Evolutionary conservation across 2,888 invertebrate genomes (phyloP).

Genomic region (Caenorhabditis afra): DNA sequence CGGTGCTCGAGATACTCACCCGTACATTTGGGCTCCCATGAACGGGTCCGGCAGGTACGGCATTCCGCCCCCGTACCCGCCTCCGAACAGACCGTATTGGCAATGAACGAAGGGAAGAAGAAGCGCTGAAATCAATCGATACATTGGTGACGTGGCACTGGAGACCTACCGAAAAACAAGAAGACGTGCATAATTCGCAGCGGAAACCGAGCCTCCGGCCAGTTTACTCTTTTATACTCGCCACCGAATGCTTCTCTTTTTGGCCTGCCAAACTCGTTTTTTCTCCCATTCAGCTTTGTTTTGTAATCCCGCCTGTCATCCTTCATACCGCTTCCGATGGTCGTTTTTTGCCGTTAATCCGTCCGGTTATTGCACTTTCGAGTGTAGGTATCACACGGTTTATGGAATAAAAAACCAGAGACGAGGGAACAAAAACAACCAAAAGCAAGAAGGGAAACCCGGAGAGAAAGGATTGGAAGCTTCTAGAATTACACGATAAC

Average conservation of each 20-base stretch:
- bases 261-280: constrained; percentile 28
- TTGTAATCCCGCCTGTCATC: constrained; percentile 36
- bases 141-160: not conserved
- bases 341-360: constrained; percentile 16
- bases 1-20: constrained; percentile 15
- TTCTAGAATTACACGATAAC: constrained; percentile 23
- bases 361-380: constrained; percentile 22
- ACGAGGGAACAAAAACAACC: not conserved
- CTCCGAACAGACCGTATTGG: constrained; percentile 30
- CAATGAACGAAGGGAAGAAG: not conserved
- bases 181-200: not conserved
- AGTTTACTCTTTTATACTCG: constrained; percentile 30
- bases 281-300: constrained; percentile 36
- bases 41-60: constrained; percentile 12
- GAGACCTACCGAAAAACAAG: not conserved
- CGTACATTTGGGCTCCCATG: constrained; percentile 25
- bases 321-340: not conserved
- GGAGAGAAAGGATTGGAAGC: constrained; percentile 32
- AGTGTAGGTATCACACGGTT: not conserved
- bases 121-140: not conserved
- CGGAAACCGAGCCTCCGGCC: constrained; percentile 26
- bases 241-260: constrained; percentile 10
- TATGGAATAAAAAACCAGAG: not conserved
- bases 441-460: constrained; percentile 9
- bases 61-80: constrained; percentile 22